Base-by-base conservation (phyloP, 2,888 invertebrate genomes). In the Hypomecis atomaria region DNA sequence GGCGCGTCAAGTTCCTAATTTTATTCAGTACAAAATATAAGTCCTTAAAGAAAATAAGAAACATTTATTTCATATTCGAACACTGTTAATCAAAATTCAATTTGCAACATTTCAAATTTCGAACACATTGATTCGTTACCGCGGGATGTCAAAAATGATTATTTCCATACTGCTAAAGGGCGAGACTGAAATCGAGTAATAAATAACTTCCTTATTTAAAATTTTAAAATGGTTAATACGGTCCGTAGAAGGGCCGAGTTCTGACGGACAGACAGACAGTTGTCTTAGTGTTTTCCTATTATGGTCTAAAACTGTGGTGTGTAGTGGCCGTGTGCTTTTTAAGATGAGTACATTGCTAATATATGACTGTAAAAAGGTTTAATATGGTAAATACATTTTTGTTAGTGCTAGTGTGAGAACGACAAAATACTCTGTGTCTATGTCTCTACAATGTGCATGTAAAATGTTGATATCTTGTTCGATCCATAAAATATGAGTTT, bases 141-240 rank as follows among this genome's bases (percentile, higher is more conserved):
- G 48, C 65, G 57, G 66, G 67, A 74, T 71, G 78, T 83, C 84
- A 85, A 82, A 81, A 73, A 80, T 82, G 85, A 86, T 86, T 83
- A 86, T 82, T 80, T 73, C 81, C 81, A 82, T 83, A 73, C 74
- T 54, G 42, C 1, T 23, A 23, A 23, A 73, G 71, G 37, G 68
- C 65, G 58, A 67, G 71, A 79, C 80, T 79, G 79, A 81, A 80
- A 75, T 71, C 72, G 66, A 71, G 72, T 71, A 78, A 82, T 80
- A 83, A 84, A 87, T 87, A 88, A 88, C 88, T 85, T 82, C 83
- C 78, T 79, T 82, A 86, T 88, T 88, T 88, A 83, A 84, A 86
- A 87, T 88, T 85, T 82, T 86, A 89, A 83, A 58, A 81, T 78
- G 85, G 85, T 85, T 87, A 87, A 87, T 88, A 84, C 79, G 79